phyloP scores from a whole-genome alignment of 2,113 vertebrate species.

The Aspidoscelis tigris region DNA sequence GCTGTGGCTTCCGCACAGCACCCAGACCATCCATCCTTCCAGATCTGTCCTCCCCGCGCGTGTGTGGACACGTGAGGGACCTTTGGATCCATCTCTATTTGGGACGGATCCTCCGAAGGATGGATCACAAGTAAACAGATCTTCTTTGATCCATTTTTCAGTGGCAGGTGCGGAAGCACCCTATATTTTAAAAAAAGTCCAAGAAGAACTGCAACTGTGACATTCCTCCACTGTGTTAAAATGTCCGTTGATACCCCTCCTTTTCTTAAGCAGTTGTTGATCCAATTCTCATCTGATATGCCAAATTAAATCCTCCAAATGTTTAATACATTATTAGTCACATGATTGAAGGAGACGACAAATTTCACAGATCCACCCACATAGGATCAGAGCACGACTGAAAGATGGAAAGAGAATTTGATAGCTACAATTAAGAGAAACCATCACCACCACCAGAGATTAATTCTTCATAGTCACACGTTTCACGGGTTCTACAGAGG shows the following conservation, averaged over 20 bases:
- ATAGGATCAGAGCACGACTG: background rate
- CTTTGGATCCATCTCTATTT: too few relatives aligned
- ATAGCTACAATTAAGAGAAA: slow-evolving; percentile 13
- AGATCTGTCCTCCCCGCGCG: too few relatives aligned
- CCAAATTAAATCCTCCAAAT: background rate
- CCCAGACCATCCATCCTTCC: too few relatives aligned
- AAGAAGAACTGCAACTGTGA: too few relatives aligned
- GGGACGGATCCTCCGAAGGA: too few relatives aligned
- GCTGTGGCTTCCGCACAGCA: too few relatives aligned
- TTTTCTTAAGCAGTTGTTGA: background rate
- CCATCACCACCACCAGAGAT: background rate
- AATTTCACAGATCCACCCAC: slow-evolving; percentile 21
- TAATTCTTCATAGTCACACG: slow-evolving; percentile 34
- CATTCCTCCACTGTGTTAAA: too few relatives aligned
- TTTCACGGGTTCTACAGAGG: slow-evolving; percentile 32
- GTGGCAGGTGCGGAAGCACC: too few relatives aligned
- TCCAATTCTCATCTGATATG: background rate
- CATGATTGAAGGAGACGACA: background rate
- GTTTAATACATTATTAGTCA: background rate
- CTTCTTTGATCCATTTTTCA: too few relatives aligned
- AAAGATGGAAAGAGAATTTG: background rate
- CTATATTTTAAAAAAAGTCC: too few relatives aligned
- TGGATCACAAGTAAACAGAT: too few relatives aligned
- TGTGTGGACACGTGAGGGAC: too few relatives aligned
- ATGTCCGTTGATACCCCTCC: background rate